Evolutionary conservation across 2,888 invertebrate genomes (phyloP), one percentile per base, ranked within the genome.

Genomic region (Oeneis ivallda): DNA sequence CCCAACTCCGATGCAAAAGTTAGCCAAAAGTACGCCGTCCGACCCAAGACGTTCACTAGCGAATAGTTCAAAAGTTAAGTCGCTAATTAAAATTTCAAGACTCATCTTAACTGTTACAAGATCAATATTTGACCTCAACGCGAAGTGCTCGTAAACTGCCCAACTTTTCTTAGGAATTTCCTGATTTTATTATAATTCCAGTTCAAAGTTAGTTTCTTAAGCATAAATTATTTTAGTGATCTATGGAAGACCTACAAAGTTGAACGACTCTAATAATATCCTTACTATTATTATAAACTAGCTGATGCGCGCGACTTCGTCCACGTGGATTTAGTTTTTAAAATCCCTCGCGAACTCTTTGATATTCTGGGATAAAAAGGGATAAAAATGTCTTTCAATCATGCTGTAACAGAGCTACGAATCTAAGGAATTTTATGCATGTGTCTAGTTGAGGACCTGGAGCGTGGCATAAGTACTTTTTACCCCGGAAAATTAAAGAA

Each of bases 91-190:
- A 62, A 62, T 62, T 62, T 62, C 54, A 54, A 56, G 54, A 45
- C 62, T 49, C 62, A 53, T 62, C 53, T 62, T 41, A 39, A 49
- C 50, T 47, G 77, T 77, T 52, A 47, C 59, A 59, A 47, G 47
- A 58, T 58, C 58, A 58, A 58, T 58, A 56, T 56, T 56, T 56
- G 56, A 56, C 56, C 56, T 56, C 56, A 56, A 13, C 34, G 34
- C 45, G 7, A 58, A 47, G 15, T 58, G 45, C 11, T 58, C 43
- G 58, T 17, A 45, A 58, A 34, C 47, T 58, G 58, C 47, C 47
- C 8, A 37, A 56, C 56, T 56, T 56, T 56, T 19, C 15, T 41
- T 10, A 4, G 19, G 19, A 26, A 19, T 39, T 41, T 41, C 17
- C 39, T 17, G 56, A 56, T 6, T 41, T 41, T 41, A 37, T 37